Evolutionary conservation across 2,797 vertebrate species (phyloP).

Genomic region (Danio albolineatus): DNA sequence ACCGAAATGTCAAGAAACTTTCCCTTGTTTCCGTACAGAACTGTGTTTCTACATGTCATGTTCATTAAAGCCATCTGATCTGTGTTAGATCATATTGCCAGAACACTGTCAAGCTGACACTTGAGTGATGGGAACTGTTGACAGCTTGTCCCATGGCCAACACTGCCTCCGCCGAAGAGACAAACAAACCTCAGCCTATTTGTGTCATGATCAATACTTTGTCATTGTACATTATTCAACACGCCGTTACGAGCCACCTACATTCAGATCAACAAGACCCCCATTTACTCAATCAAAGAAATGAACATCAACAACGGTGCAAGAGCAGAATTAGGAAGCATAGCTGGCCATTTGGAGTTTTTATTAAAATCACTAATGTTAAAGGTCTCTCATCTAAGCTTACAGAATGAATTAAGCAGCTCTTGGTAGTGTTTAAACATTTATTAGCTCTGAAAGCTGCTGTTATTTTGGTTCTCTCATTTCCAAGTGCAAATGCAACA

Average conservation of each 20-base stretch:
- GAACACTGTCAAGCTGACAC: conserved; percentile 36
- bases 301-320: background rate
- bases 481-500: background rate
- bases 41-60: conserved; percentile 31
- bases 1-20: background rate
- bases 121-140: conserved; percentile 31
- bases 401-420: background rate
- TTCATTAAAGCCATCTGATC: conserved; percentile 43
- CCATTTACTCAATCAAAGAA: background rate
- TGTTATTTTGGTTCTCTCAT: background rate
- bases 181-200: conserved; percentile 28
- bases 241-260: background rate
- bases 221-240: conserved; percentile 22
- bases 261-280: conserved; percentile 2
- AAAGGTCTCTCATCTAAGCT: background rate
- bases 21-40: conserved; percentile 16
- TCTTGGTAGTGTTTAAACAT: conserved; percentile 11
- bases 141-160: conserved; percentile 28
- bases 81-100: conserved; percentile 38
- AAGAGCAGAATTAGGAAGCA: background rate
- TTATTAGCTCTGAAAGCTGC: background rate
- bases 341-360: background rate
- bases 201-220: conserved; percentile 38
- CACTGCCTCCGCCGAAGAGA: conserved; percentile 8
- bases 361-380: background rate